Base-by-base conservation (phyloP, 1,140 invertebrate species). In the Nasonia giraulti region DNA sequence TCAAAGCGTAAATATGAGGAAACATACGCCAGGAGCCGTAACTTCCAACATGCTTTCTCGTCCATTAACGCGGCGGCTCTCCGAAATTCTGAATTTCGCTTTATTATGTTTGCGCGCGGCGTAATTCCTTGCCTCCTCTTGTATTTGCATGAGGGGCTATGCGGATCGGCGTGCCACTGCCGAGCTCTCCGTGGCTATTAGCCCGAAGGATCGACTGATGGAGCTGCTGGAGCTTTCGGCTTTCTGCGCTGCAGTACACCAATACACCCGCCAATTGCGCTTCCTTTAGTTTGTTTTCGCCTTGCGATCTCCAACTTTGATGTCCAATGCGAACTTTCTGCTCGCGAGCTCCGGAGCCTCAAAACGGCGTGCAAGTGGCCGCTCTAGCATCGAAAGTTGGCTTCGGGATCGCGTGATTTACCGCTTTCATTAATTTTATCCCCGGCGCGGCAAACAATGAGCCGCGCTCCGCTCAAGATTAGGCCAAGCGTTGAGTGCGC, bases 1-100 rank as follows among this genome's bases (percentile, higher is more conserved):
- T 85, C 84, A 79, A 82, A 82, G 44, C 71, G 80, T 79, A 85
- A 85, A 85, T 85, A 85, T 47, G 80, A 85, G 84, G 84, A 82
- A 85, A 73, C 80, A 74, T 55, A 79, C 68, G 84, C 47, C 80
- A 37, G 74, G 12, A 66, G 44, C 47, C 77, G 27, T 75, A 85
- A 82, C 74, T 82, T 80, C 78, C 55, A 44, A 68, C 78, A 37
- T 81, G 78, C 73, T 80, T 76, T 74, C 84, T 81, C 80, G 40
- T 17, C 40, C 76, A 83, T 83, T 83, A 82, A 44, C 23, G 74
- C 44, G 31, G 44, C 40, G 11, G 3, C 75, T 37, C 7, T 62
- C 23, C 20, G 62, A 55, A 71, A 84, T 84, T 84, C 62, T 44
- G 17, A 84, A 84, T 84, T 79, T 74, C 69, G 50, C 77, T 66